Percentiles rank a stretch among this genome's conserved stretches.
Conservation (phyloP, 2,797 vertebrate genomes). For the Cheracebus regulus region DNA sequence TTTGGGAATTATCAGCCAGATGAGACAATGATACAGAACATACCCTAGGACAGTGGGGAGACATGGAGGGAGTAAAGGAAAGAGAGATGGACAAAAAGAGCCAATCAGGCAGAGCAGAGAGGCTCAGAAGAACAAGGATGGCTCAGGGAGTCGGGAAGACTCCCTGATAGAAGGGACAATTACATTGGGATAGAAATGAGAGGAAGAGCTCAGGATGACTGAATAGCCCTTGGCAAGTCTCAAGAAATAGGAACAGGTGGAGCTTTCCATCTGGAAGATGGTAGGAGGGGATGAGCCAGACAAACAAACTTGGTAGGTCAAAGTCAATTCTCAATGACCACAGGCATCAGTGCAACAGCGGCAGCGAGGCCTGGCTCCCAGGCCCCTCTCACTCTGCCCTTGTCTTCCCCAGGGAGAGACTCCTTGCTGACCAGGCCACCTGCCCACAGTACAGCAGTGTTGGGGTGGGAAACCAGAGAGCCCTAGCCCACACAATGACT, state of each 20-base stretch:
- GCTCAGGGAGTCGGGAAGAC: not conserved
- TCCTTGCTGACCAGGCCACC: not conserved
- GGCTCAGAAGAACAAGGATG: not conserved
- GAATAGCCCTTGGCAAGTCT: not conserved
- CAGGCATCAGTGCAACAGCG: not conserved
- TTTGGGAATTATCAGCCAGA: not conserved
- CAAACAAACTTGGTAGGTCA: not conserved
- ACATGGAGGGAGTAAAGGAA: too few species aligned
- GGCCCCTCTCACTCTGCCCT: not conserved
- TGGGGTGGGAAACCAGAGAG: not conserved
- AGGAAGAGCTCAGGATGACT: not conserved
- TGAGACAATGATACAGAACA: not conserved
- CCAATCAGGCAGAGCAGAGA: not conserved
- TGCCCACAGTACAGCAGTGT: not conserved
- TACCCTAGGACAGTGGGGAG: not conserved
- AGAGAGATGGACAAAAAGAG: not conserved
- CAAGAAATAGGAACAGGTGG: not conserved
- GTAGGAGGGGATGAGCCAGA: not conserved
- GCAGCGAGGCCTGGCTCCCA: not conserved
- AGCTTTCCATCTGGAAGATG: not conserved
- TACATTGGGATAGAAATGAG: not conserved
- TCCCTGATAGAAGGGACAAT: not conserved
- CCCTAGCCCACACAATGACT: conserved; percentile 22
- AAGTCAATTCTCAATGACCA: not conserved
- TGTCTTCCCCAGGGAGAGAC: conserved; percentile 2